Base-by-base conservation (phyloP, 1,140 invertebrate species). In the Procambarus virginalis region DNA sequence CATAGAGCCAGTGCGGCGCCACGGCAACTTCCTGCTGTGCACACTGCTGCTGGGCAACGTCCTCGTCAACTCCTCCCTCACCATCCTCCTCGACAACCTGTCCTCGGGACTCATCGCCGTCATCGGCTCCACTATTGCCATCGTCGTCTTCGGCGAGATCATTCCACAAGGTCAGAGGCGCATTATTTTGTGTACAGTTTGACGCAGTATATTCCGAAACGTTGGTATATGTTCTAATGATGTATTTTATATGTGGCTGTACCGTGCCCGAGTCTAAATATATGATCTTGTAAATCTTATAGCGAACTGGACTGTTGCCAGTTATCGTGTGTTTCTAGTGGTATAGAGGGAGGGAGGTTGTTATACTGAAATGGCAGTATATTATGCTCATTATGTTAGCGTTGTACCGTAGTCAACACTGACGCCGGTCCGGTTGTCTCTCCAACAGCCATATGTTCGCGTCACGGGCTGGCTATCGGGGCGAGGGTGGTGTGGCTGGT, bases 71-170 rank as follows among this genome's bases (percentile, higher is more conserved):
- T 98, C 97, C 1, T 97, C 97, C 20, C 97, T 99, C 92, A 99
- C 99, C 2, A 99, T 99, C 94, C 94, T 99, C 12, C 94, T 99
- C 93, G 99, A 99, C 93, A 97, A 98, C 93, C 94, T 99, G 90
- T 98, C 98, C 34, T 98, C 97, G 60, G 96, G 96, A 9, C 86
- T 95, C 55, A 96, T 99, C 90, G 98, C 99, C 83, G 96, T 98
- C 78, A 96, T 98, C 92, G 96, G 96, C 88, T 98, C 98, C 2
- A 99, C 98, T 2, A 93, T 99, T 85, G 96, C 97, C 34, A 99
- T 99, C 94, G 99, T 99, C 68, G 95, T 99, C 48, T 97, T 99
- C 94, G 99, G 99, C 92, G 99, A 99, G 96, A 99, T 99, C 91
- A 96, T 98, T 83, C 99, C 99, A 0, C 96, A 96, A 92, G 92